Percentiles rank a stretch among this genome's conserved stretches.
Conservation (phyloP, 2,888 invertebrate species). For the Chymomyza procnemis region DNA sequence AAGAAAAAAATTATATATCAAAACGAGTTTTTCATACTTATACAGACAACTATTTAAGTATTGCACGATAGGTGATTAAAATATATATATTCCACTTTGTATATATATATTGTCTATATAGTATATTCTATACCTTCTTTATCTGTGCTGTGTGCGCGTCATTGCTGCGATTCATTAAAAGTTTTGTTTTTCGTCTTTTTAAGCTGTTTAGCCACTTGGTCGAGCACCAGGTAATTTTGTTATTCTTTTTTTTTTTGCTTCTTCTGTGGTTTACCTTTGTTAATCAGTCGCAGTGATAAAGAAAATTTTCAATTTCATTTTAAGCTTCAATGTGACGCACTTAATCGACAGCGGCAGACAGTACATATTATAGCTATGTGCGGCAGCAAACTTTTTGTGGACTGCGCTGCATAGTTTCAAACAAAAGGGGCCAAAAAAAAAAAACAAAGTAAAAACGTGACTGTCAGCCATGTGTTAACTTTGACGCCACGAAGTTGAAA, state of each 20-base stretch:
- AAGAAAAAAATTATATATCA: constrained; percentile 33
- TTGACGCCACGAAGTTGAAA: neutral
- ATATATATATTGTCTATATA: constrained; percentile 19
- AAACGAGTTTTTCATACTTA: constrained; percentile 32
- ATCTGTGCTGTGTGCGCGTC: constrained; percentile 46
- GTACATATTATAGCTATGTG: neutral
- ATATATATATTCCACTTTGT: neutral
- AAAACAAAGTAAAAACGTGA: neutral
- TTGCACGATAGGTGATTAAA: neutral
- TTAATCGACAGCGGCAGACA: constrained; percentile 35
- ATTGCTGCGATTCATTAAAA: constrained; percentile 19
- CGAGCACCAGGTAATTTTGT: neutral
- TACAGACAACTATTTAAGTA: neutral
- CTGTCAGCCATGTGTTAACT: neutral
- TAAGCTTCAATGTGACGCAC: constrained; percentile 43
- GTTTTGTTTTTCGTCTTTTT: neutral
- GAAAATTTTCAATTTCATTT: constrained; percentile 18
- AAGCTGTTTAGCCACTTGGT: neutral
- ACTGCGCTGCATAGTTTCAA: constrained; percentile 33
- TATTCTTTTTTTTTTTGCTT: neutral
- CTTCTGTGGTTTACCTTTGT: neutral
- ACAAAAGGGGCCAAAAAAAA: neutral
- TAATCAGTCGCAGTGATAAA: constrained; percentile 25
- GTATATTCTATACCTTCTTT: neutral
- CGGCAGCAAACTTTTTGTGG: constrained; percentile 20